A percentile compares a stretch with the other conserved stretches of the same genome.
Evolutionary conservation across 2,113 vertebrate genomes (phyloP).

Genomic region (Meriones unguiculatus): DNA sequence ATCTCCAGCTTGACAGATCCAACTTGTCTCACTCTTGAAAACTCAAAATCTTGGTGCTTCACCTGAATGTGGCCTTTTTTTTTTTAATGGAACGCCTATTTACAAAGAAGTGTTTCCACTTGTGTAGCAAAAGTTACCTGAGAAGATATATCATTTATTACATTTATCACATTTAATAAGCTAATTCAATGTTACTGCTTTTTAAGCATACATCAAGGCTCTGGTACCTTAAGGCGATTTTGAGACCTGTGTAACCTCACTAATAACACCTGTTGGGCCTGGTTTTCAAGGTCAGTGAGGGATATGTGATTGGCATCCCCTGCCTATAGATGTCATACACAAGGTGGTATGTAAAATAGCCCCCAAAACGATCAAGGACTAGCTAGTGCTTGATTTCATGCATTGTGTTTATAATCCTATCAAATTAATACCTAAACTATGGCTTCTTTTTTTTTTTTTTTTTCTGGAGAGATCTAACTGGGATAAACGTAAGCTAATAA

Average conservation of each 20-base stretch:
- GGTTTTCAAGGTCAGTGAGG: not conserved
- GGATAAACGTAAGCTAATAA: not conserved
- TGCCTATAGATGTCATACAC: not conserved
- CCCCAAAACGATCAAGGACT: not conserved
- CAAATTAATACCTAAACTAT: not conserved
- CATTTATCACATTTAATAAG: not conserved
- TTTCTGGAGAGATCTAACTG: slow-evolving; percentile 1
- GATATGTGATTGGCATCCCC: not conserved
- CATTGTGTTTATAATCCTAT: not conserved
- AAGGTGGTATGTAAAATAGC: not conserved
- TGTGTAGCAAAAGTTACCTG: not conserved
- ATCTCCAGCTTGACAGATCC: not conserved
- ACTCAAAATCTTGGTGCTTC: not conserved
- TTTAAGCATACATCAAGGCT: not conserved
- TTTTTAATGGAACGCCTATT: not conserved
- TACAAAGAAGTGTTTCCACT: not conserved
- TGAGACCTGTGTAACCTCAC: not conserved
- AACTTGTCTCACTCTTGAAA: not conserved
- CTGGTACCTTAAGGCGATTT: not conserved
- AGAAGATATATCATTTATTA: not conserved
- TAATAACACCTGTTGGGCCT: not conserved
- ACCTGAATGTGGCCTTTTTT: not conserved
- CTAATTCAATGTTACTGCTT: not conserved
- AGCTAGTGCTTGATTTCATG: not conserved
- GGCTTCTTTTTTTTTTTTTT: slow-evolving; percentile 45